Base-by-base conservation (phyloP, 2,888 invertebrate species). In the Hypselothyrea guttata region DNA sequence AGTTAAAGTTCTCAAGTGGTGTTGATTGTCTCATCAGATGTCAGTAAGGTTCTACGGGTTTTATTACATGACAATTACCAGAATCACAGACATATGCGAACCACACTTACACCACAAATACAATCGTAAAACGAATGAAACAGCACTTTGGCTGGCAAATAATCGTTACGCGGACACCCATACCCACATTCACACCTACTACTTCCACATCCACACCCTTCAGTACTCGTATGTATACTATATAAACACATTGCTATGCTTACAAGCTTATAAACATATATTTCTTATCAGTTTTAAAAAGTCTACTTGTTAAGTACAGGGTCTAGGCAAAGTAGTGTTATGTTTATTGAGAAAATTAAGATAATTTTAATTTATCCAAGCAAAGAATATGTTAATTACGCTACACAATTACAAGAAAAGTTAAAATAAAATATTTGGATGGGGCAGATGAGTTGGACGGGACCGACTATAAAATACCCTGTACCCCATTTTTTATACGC, bases 61-160 rank as follows among this genome's bases (percentile, higher is more conserved):
- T 81, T 81, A 82, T 82, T 72, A 79, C 69, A 75, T 71, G 82
- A 75, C 79, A 82, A 81, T 81, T 82, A 73, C 79, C 62, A 71
- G 76, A 82, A 81, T 79, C 76, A 62, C 59, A 70, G 61, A 40
- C 76, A 71, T 56, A 69, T 60, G 74, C 42, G 55, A 61, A 35
- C 56, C 62, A 34, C 70, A 72, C 72, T 71, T 53, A 40, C 60
- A 41, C 35, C 52, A 56, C 52, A 30, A 61, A 45, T 48, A 13
- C 40, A 57, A 57, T 73, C 77, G 73, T 78, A 78, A 81, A 75
- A 66, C 44, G 59, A 74, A 75, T 78, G 74, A 71, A 71, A 71
- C 59, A 57, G 62, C 74, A 74, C 64, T 74, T 74, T 62, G 44
- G 61, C 30, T 49, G 15, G 45, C 55, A 55, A 65, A 71, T 74